A percentile compares a stretch with the other conserved stretches of the same genome.
These are phyloP conservation scores for Sporophila hypoxantha DNA, from an alignment of 2,113 vertebrate species.

Conservation along the genomic window DNA sequence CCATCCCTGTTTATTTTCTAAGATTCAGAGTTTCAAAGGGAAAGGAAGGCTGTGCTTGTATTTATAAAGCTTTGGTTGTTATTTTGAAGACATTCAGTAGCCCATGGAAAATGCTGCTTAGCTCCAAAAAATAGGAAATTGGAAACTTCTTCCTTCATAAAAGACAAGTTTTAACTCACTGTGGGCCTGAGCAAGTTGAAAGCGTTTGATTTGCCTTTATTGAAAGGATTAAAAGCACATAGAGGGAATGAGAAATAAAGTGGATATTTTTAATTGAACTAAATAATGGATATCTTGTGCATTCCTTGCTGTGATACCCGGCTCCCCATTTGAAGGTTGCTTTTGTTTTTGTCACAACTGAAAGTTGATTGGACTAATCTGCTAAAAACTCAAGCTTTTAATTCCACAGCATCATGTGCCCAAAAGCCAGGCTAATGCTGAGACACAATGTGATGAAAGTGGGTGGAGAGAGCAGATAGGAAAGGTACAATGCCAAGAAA, in stretches of 20 bases:
- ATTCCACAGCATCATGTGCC: not conserved
- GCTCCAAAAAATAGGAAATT: not conserved
- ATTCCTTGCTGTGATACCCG: not conserved
- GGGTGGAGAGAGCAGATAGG: not conserved
- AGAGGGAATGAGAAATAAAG: not conserved
- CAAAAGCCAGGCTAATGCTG: not conserved
- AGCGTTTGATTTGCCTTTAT: not conserved
- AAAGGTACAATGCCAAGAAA: not conserved
- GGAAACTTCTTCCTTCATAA: not conserved
- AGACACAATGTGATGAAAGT: not conserved
- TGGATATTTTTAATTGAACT: not conserved
- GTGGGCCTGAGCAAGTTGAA: not conserved
- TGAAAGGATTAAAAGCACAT: not conserved
- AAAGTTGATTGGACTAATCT: not conserved
- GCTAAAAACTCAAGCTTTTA: not conserved
- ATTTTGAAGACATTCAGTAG: not conserved
- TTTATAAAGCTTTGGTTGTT: not conserved
- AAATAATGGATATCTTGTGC: not conserved
- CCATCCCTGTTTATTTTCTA: not conserved
- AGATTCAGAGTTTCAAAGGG: not conserved
- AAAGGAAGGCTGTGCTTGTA: not conserved
- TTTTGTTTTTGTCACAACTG: not conserved
- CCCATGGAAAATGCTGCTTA: not conserved
- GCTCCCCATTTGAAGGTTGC: not conserved
- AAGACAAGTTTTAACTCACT: not conserved